phyloP scores from a whole-genome alignment of 2,888 invertebrate species.

The Augochlorella aurata region DNA sequence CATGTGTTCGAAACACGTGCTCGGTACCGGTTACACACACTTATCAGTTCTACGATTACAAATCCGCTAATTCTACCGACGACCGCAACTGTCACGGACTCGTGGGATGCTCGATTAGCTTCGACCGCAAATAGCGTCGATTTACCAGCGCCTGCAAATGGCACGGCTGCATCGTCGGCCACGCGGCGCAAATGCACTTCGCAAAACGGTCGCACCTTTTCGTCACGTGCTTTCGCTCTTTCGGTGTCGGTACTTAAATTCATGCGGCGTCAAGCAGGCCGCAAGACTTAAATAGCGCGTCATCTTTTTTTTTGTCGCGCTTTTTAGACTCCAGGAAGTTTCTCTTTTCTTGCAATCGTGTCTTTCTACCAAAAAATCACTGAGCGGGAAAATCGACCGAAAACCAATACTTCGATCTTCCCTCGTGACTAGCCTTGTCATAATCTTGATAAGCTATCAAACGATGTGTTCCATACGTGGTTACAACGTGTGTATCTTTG shows the following conservation, averaged over 20 bases:
- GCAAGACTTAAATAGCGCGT: neutral
- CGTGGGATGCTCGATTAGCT: slow-evolving; percentile 15
- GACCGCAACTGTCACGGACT: neutral
- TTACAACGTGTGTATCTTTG: neutral
- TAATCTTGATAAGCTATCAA: too few relatives aligned
- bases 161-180: slow-evolving; percentile 29
- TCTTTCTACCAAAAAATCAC: neutral
- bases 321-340: neutral
- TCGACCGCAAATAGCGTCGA: slow-evolving; percentile 18
- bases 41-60: slow-evolving; percentile 21
- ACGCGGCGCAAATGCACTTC: slow-evolving; percentile 15
- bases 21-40: neutral
- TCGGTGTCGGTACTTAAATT: neutral
- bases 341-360: neutral
- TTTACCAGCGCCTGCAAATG: slow-evolving; percentile 27
- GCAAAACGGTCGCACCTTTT: slow-evolving; percentile 10
- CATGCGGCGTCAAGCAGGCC: neutral
- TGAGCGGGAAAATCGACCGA: neutral
- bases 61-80: slow-evolving; percentile 8
- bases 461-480: too few relatives aligned
- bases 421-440: neutral
- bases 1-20: slow-evolving; percentile 4
- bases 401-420: neutral
- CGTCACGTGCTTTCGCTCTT: neutral
- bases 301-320: neutral